phyloP scores from a whole-genome alignment of 1,140 invertebrate genomes.

The Atopsyche davidsoni region DNA sequence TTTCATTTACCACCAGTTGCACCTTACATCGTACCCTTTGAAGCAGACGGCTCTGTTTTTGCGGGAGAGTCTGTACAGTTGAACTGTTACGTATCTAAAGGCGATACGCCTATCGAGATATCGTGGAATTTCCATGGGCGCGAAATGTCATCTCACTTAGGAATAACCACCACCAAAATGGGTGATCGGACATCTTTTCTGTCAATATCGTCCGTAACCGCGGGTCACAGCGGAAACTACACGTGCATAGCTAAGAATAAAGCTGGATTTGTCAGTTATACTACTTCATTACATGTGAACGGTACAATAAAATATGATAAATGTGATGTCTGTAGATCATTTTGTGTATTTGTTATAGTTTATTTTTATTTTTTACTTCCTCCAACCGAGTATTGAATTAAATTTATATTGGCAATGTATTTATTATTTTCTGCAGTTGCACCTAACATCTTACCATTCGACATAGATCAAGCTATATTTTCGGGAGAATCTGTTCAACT shows the following conservation, averaged over 20 bases:
- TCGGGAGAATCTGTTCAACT: constrained; percentile 57
- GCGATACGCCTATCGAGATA: constrained; percentile 69
- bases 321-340: no score
- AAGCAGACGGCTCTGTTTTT: constrained; percentile 72
- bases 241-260: constrained; percentile 71
- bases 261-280: constrained; percentile 64
- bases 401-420: neutral
- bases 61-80: constrained; percentile 71
- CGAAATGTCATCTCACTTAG: constrained; percentile 55
- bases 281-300: constrained; percentile 65
- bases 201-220: constrained; percentile 70
- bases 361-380: neutral
- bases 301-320: no score
- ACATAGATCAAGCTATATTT: constrained; percentile 54
- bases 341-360: no score
- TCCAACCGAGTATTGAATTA: neutral
- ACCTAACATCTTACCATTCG: constrained; percentile 58
- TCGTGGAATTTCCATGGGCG: constrained; percentile 71
- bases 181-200: constrained; percentile 71
- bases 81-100: constrained; percentile 69
- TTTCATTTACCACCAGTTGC: constrained; percentile 57
- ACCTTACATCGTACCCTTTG: constrained; percentile 72
- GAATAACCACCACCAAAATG: constrained; percentile 66
- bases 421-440: constrained; percentile 47
- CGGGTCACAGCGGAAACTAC: constrained; percentile 71